Base-by-base conservation (phyloP, 2,113 vertebrate species). In the Tympanuchus pallidicinctus region DNA sequence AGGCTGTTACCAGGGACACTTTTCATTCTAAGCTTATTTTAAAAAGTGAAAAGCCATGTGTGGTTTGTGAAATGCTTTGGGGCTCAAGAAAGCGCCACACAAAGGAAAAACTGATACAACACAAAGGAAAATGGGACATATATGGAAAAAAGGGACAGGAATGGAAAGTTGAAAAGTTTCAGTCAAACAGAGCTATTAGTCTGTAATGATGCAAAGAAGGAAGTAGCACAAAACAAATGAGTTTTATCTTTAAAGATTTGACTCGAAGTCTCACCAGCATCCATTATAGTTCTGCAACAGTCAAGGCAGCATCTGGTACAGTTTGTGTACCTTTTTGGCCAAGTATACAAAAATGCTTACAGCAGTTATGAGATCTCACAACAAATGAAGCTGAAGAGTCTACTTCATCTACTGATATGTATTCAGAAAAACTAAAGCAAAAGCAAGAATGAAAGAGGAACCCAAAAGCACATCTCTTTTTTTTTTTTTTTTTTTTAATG, bases 241-340 rank as follows among this genome's bases (percentile, higher is more conserved):
- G 56, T 87, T 85, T 92, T 88, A 80, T 93, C 56, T 94, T 88
- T 61, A 91, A 91, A 91, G 40, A 20, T 47, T 65, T 78, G 43
- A 60, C 34, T 95, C 54, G 78, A 92, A 92, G 77, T 84, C 40
- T 75, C 82, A 38, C 93, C 48, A 94, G 36, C 86, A 84, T 88
- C 82, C 59, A 90, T 94, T 94, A 92, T 76, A 94, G 88, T 94
- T 95, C 86, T 75, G 90, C 94, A 95, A 96, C 95, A 88, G 73
- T 75, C 90, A 91, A 66, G 27, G 43, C 36, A 90, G 79, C 86
- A 94, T 88, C 91, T 94, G 90, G 65, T 90, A 88, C 48, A 75
- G 92, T 61, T 88, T 90, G 69, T 90, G 83, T 52, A 81, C 54
- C 89, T 97, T 93, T 96, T 94, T 90, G 90, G 89, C 38, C 76